Evolutionary conservation across 2,113 vertebrate species (phyloP), one percentile per base, ranked within the genome.

Genomic region (Pangasianodon hypophthalmus): DNA sequence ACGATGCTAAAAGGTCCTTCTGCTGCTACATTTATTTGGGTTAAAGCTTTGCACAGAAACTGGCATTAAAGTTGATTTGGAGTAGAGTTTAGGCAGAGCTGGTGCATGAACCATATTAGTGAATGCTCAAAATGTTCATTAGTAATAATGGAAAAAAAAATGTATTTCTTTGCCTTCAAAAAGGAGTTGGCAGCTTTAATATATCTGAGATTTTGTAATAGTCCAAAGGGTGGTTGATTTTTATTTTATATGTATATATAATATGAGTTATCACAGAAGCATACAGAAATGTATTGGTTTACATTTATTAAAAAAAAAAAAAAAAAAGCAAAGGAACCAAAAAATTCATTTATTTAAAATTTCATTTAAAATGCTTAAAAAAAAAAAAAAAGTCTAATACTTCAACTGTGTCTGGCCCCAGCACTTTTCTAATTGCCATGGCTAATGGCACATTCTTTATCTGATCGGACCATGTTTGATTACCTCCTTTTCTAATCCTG

Each of bases 401-500:
- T 81, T 54, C 75, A 10, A 26, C 75, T 79, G 44, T 44, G 71
- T 21, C 4, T 29, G 73, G 41, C 41, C 2, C 8, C 48, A n/a
- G 26, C 77, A 50, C 13, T 14, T 80, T 80, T 16, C 77, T n/a
- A 52, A 52, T 50, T 16, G 24, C 77, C 77, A 50, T n/a, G 77
- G 41, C 41, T 29, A 50, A 50, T 50, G 24, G 26, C n/a, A 8
- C 29, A 21, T 6, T 21, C 29, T 29, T 26, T 64, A 81, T 81
- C 58, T 80, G 87, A 88, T 81, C 32, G 6, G 18, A 50, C 37
- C 10, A 6, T 18, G 75, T 62, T 64, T 71, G 24, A 50, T 54
- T 46, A 11, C 19, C 32, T 77, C 32, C 29, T 52, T 41, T 79
- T 89, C 19, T 77, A 67, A 67, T 91, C 48, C 58, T 56, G 79